Evolutionary conservation across 2,888 invertebrate genomes (phyloP).

Genomic region (Parnassius glacialis): DNA sequence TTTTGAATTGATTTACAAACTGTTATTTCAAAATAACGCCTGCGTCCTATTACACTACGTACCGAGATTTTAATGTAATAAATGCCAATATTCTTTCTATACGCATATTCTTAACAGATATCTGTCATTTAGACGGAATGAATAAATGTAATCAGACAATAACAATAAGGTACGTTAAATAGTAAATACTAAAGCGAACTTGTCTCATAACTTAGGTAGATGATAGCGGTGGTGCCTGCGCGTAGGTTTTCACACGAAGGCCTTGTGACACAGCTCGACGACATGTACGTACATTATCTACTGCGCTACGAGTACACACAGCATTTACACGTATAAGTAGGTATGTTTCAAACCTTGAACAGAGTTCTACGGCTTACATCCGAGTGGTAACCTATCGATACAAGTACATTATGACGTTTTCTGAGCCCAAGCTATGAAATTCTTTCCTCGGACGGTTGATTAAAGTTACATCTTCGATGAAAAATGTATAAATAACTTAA

Average conservation of each 20-base stretch:
- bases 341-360: slow-evolving; percentile 29
- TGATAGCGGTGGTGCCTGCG: slow-evolving; percentile 20
- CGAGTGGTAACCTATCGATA: slow-evolving; percentile 27
- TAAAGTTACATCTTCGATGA: slow-evolving; percentile 2
- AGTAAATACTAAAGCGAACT: background rate
- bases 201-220: slow-evolving; percentile 15
- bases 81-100: too few species aligned
- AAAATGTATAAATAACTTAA: background rate
- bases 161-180: slow-evolving; percentile 2
- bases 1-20: too few species aligned
- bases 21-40: background rate
- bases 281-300: slow-evolving; percentile 21
- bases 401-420: slow-evolving; percentile 26
- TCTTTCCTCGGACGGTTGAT: background rate
- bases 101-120: background rate
- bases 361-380: slow-evolving; percentile 29
- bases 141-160: slow-evolving; percentile 1
- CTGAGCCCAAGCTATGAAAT: background rate
- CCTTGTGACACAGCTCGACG: slow-evolving; percentile 25
- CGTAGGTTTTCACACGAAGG: slow-evolving; percentile 33
- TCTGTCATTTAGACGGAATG: background rate
- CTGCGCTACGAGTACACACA: slow-evolving; percentile 17
- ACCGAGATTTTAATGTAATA: too few species aligned
- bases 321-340: background rate
- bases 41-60: background rate